Percentiles rank a stretch among this genome's conserved stretches.
phyloP scores from a whole-genome alignment of 2,888 invertebrate genomes.

The Hyppa rectilinea region DNA sequence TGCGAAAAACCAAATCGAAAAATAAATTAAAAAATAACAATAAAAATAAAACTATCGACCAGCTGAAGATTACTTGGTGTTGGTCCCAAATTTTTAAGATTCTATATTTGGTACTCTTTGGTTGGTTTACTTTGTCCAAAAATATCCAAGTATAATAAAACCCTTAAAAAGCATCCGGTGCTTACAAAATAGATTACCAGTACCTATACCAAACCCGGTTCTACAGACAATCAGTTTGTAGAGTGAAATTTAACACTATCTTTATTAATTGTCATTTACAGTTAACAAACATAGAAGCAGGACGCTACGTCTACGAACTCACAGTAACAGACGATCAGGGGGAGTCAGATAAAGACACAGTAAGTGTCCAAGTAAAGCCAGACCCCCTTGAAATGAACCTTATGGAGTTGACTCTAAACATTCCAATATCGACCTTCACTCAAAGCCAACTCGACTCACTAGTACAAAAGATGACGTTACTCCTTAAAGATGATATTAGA shows the following conservation, averaged over 20 bases:
- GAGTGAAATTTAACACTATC: not conserved
- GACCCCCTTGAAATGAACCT: constrained; percentile 94
- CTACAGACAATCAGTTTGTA: not conserved
- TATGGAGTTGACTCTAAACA: constrained; percentile 95
- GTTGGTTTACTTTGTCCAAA: not conserved
- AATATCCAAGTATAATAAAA: not conserved
- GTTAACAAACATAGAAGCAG: constrained; percentile 96
- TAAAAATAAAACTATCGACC: no score
- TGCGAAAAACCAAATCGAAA: no score
- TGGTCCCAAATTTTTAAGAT: not conserved
- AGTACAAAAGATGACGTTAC: constrained; percentile 94
- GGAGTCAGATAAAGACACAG: constrained; percentile 94
- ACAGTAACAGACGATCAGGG: constrained; percentile 98
- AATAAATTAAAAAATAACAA: no score
- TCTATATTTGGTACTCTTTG: not conserved
- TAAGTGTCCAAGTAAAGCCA: constrained; percentile 94
- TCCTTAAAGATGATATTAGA: constrained; percentile 94
- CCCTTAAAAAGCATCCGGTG: not conserved
- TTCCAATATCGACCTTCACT: constrained; percentile 91
- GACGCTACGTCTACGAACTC: constrained; percentile 96
- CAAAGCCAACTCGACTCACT: constrained; percentile 93
- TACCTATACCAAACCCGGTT: not conserved
- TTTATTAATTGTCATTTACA: constrained; percentile 69
- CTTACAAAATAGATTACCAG: not conserved
- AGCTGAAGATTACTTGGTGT: not conserved